phyloP scores from a whole-genome alignment of 1,140 invertebrate genomes.

The Sitodiplosis mosellana region DNA sequence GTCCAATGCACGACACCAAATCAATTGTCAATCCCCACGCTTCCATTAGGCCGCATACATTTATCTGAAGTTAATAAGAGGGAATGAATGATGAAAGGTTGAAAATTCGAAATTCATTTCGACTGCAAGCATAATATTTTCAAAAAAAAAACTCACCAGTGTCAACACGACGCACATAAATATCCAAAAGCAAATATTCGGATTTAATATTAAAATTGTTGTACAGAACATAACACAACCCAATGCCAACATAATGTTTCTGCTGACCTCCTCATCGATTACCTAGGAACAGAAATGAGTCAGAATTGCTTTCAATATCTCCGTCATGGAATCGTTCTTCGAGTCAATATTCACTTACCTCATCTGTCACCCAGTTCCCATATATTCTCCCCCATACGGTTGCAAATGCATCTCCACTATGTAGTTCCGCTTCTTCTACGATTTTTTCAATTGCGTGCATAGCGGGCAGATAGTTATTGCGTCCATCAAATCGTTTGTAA shows the following conservation, averaged over 20 bases:
- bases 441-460: constrained; percentile 44
- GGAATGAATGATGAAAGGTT: too few species aligned
- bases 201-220: constrained; percentile 57
- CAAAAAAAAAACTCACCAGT: constrained; percentile 27
- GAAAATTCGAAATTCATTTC: too few species aligned
- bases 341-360: constrained; percentile 24
- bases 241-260: constrained; percentile 62
- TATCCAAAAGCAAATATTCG: constrained; percentile 59
- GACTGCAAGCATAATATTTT: too few species aligned
- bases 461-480: constrained; percentile 49
- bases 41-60: constrained; percentile 68
- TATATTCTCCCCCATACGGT: constrained; percentile 52
- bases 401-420: constrained; percentile 35
- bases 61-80: too few species aligned
- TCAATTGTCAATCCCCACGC: constrained; percentile 68
- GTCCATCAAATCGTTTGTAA: constrained; percentile 36
- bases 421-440: constrained; percentile 32
- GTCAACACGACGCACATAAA: constrained; percentile 58
- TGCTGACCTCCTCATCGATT: constrained; percentile 54
- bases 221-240: constrained; percentile 67
- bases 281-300: constrained; percentile 20
- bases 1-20: constrained; percentile 64
- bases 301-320: background rate
- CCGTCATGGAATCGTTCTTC: background rate
- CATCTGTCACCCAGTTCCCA: constrained; percentile 57